A percentile compares a stretch with the other conserved stretches of the same genome.
Evolutionary conservation across 2,113 vertebrate species (phyloP).

Genomic region (Chlamydotis undulata): DNA sequence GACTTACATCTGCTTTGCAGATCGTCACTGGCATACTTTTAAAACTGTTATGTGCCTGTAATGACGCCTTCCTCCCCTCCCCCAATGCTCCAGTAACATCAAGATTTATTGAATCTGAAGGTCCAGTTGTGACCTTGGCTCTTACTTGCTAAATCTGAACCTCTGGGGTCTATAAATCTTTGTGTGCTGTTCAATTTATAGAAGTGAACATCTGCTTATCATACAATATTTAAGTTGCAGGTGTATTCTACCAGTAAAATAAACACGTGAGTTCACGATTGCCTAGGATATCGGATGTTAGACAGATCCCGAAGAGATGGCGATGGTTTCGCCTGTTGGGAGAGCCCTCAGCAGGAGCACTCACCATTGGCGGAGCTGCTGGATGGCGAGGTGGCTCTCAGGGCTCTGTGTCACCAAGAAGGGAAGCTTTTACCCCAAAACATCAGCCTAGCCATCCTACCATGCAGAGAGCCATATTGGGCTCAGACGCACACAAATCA

Average conservation of each 20-base stretch:
- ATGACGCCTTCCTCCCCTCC: conserved; percentile 24
- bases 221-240: conserved; percentile 70
- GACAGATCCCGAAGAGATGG: conserved; percentile 40
- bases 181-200: conserved; percentile 64
- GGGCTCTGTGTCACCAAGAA: neutral
- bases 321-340: neutral
- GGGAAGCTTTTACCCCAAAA: neutral
- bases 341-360: conserved; percentile 2
- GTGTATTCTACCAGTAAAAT: conserved; percentile 74
- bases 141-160: conserved; percentile 59
- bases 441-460: neutral
- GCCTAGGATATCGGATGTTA: neutral
- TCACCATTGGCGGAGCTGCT: neutral
- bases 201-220: conserved; percentile 73
- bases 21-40: conserved; percentile 65
- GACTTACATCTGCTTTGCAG: conserved; percentile 73
- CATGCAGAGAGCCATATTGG: neutral
- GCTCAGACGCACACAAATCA: conserved; percentile 22
- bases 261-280: conserved; percentile 48
- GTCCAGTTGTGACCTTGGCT: conserved; percentile 71
- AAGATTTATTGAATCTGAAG: conserved; percentile 77
- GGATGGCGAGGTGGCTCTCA: neutral
- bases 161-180: conserved; percentile 67
- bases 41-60: conserved; percentile 63
- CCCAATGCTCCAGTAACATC: conserved; percentile 30